Evolutionary conservation across 2,888 invertebrate species (phyloP).

Genomic region (Lamproptera curius): DNA sequence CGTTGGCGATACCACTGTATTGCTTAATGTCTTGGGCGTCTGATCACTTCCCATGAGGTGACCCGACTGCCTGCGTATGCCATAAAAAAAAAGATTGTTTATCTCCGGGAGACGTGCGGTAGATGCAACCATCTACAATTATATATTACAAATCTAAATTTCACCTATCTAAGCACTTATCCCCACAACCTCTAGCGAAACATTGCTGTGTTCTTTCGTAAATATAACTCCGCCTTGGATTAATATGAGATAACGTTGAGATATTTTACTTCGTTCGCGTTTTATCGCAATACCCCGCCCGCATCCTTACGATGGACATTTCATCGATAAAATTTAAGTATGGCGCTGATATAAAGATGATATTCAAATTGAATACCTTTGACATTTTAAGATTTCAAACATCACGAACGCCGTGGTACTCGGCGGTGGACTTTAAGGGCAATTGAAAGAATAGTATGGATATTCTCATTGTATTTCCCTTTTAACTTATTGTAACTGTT

Average conservation of each 20-base stretch:
- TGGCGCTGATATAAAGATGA: constrained; percentile 67
- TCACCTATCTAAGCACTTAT: too few species aligned
- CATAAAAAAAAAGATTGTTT: too few species aligned
- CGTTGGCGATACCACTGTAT: too few species aligned
- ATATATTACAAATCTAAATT: too few species aligned
- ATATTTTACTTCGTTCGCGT: constrained; percentile 25
- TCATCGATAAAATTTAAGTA: constrained; percentile 69
- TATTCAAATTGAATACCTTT: constrained; percentile 78
- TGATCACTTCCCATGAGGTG: too few species aligned
- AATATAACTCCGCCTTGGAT: neutral
- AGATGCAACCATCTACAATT: too few species aligned
- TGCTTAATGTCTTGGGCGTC: too few species aligned
- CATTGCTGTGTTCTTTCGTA: constrained; percentile 6
- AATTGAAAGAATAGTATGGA: constrained; percentile 48
- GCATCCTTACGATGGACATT: constrained; percentile 50
- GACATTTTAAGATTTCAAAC: constrained; percentile 75
- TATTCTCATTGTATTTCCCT: too few species aligned
- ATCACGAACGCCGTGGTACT: constrained; percentile 58
- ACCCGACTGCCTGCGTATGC: too few species aligned
- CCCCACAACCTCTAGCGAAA: too few species aligned
- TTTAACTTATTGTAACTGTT: too few species aligned
- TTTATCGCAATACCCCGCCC: constrained; percentile 34
- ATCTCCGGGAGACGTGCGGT: too few species aligned
- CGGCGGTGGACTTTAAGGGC: constrained; percentile 55
- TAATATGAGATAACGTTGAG: constrained; percentile 12